These are phyloP conservation scores for Diploscapter pachys DNA, from an alignment of 1,140 invertebrate genomes.

Conservation along the genomic window DNA sequence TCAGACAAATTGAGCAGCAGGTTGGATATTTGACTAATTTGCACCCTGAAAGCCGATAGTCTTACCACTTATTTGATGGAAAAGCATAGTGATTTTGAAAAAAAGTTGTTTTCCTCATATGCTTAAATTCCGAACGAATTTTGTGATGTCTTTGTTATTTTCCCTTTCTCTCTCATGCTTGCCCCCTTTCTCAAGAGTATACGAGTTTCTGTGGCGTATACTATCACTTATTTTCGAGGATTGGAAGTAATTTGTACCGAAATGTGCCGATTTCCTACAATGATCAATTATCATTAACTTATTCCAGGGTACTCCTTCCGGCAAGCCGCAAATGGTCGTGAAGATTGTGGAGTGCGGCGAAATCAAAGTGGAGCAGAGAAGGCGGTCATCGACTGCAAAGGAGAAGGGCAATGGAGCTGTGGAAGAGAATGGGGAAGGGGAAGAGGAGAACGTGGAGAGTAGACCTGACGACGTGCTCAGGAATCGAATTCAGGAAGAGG, in stretches of 20 bases:
- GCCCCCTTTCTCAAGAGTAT: no score
- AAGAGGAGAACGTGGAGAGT: conserved; percentile 11
- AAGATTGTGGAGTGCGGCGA: conserved; percentile 36
- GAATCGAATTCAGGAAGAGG: background rate
- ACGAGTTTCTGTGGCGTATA: no score
- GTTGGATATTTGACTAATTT: background rate
- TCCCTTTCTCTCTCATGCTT: no score
- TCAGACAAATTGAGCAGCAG: conserved; percentile 31
- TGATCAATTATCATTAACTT: background rate
- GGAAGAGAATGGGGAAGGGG: background rate
- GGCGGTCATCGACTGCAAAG: background rate
- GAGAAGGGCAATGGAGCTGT: background rate
- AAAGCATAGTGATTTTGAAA: no score
- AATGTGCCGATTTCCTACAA: background rate
- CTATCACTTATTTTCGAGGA: no score
- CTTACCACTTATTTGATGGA: no score
- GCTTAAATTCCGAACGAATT: no score
- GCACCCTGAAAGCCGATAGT: background rate
- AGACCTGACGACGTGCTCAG: conserved; percentile 1
- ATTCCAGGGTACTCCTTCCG: conserved; percentile 25
- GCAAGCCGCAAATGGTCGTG: conserved; percentile 33
- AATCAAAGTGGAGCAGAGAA: conserved; percentile 1
- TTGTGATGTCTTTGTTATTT: no score
- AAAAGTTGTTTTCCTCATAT: no score
- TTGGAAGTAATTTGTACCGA: no score